Base-by-base conservation (phyloP, 1,140 invertebrate species). In the Drosophila nebulosa region DNA sequence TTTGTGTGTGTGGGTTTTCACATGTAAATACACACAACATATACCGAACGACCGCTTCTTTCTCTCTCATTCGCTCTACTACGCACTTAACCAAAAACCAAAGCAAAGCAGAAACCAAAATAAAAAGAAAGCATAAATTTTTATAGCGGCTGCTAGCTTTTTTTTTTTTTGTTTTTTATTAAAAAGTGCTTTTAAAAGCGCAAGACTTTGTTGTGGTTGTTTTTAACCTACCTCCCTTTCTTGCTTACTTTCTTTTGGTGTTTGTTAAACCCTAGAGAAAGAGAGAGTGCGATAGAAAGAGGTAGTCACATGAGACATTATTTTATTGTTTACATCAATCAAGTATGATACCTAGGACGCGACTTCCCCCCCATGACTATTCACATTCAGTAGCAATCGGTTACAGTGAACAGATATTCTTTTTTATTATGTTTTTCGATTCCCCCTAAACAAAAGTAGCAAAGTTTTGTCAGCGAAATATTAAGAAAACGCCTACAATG, bases 121-220 rank as follows among this genome's bases (percentile, higher is more conserved):
- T 27, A 55, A 55, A 53, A 55, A 71, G 64, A 74, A 74, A 74
- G 70, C 70, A 74, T 60, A 42, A 74, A 66, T 66, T 74, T 56
- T 74, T 74, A 30, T n/a, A n/a, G n/a, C 35, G 18, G 10, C 36
- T 35, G 27, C 16, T 27, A n/a, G 27, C 58, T 68, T 78, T 70
- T 6, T 22, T 64, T 73, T 27, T 63, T 57, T 68, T 78, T 70
- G 5, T 32, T 64, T 69, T 30, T 63, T 67, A 66, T 70, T 42
- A 78, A 77, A 79, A 79, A 79, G 39, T 64, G 63, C 72, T 84
- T 79, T 69, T 52, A 79, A 84, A 79, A 83, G 55, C 55, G 59
- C 53, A 75, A 75, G n/a, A n/a, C n/a, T n/a, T n/a, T 52, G 60
- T 63, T 65, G 36, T 66, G 56, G 18, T 57, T 32, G 58, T 42